Percentiles rank a stretch among this genome's conserved stretches.
phyloP scores from a whole-genome alignment of 1,140 invertebrate genomes.

The Aphidius gifuensis region DNA sequence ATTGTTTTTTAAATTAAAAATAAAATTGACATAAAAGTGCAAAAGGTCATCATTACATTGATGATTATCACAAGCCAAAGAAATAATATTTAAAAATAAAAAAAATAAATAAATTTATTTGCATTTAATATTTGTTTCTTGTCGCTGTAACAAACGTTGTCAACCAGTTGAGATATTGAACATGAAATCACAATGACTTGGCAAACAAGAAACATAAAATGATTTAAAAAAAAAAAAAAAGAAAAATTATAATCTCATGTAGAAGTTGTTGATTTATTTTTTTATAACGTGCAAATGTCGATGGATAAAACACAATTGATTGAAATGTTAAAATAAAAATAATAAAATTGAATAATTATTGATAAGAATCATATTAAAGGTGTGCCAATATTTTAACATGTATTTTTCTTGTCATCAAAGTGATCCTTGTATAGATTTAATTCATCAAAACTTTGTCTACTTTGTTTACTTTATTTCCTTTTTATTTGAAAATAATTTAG shows the following conservation, averaged over 20 bases:
- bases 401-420: not conserved
- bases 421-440: not conserved
- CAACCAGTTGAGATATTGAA: constrained; percentile 14
- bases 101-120: too few relatives aligned
- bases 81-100: too few relatives aligned
- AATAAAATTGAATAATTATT: constrained; percentile 19
- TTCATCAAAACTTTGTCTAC: not conserved
- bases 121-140: too few relatives aligned
- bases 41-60: too few relatives aligned
- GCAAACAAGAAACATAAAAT: constrained; percentile 5
- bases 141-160: too few relatives aligned
- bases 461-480: not conserved
- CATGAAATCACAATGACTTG: constrained; percentile 18
- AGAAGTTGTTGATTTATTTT: too few relatives aligned
- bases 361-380: constrained; percentile 5
- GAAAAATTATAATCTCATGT: too few relatives aligned
- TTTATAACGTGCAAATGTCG: too few relatives aligned
- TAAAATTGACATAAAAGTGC: not conserved
- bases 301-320: too few relatives aligned
- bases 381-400: not conserved
- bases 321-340: not conserved
- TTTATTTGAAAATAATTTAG: constrained; percentile 2
- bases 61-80: too few relatives aligned
- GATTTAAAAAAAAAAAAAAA: too few relatives aligned
- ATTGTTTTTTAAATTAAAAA: not conserved